Evolutionary conservation across 1,140 invertebrate species (phyloP), one percentile per base, ranked within the genome.

Genomic region (Hylaeus anthracinus): DNA sequence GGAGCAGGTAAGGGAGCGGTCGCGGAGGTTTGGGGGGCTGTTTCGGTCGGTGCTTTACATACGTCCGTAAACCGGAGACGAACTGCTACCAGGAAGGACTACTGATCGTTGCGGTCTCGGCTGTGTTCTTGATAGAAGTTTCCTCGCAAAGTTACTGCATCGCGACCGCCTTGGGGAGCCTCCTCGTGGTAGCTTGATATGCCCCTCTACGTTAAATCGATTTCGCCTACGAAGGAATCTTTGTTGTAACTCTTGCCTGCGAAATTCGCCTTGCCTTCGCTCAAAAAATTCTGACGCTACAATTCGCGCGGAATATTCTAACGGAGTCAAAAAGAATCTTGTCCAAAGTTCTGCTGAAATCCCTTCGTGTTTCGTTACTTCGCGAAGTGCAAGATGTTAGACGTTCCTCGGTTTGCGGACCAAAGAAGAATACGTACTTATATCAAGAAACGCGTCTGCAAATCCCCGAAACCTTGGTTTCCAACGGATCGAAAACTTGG

Each of bases 41-140:
- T 92, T 92, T 92, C 91, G 90, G 87, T 89, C 86, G 90, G 88
- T 92, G 90, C 92, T 93, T 92, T 92, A 92, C 91, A 93, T 93
- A 92, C 92, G 91, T 92, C 89, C 90, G 92, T 90, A 91, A 89
- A 93, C 92, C 92, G 91, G 91, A 93, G 92, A 93, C 91, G 92
- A 91, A 93, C 91, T 93, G 91, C 91, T 91, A 89, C 88, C 86
- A 91, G 87, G 86, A 90, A 85, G 84, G 88, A 91, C 91, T 93
- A 94, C 92, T 93, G 92, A 94, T 94, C 91, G 92, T 93, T 93
- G 93, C 88, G 93, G 93, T 94, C 89, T 92, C 88, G 89, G 89
- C 88, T 91, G 88, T 89, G 79, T 82, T 81, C 86, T 87, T 88
- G 86, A 87, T 88, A 86, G 86, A 88, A 88, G 82, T 88, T 87